Conservation (phyloP, 2,797 vertebrate genomes). For the Halcyon leucocephala region DNA sequence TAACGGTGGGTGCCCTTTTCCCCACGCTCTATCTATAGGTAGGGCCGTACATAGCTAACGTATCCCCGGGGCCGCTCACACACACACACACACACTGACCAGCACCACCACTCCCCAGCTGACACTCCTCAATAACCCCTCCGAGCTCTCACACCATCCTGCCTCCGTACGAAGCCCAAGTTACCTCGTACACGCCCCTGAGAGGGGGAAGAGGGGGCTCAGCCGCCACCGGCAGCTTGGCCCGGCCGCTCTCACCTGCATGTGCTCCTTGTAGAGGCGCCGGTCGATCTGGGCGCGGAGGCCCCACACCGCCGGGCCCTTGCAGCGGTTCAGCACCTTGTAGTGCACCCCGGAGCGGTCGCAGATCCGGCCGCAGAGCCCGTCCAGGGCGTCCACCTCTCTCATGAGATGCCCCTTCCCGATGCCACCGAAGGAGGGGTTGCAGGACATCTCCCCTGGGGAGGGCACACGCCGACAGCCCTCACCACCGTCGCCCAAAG, state of each 20-base stretch:
- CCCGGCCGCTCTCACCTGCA: conserved; percentile 83
- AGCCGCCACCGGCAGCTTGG: neutral
- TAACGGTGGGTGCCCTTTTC: too few species aligned
- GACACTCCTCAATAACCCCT: neutral
- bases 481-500: neutral
- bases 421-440: conserved; percentile 94
- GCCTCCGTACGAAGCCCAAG: accelerated
- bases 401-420: conserved; percentile 96
- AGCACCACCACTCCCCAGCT: neutral
- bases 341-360: conserved; percentile 93
- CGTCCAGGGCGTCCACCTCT: conserved; percentile 94
- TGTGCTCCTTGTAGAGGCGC: conserved; percentile 84
- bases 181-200: neutral
- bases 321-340: conserved; percentile 91
- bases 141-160: too few species aligned
- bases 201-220: neutral
- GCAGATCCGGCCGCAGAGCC: conserved; percentile 89
- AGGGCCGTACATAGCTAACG: accelerated
- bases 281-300: conserved; percentile 94
- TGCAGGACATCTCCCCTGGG: conserved; percentile 95
- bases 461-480: neutral
- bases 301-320: conserved; percentile 97
- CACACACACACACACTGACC: neutral
- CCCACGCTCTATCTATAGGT: accelerated
- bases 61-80: neutral